Base-by-base conservation (phyloP, 2,113 vertebrate species). In the Cyphomyrus discorhynchus region DNA sequence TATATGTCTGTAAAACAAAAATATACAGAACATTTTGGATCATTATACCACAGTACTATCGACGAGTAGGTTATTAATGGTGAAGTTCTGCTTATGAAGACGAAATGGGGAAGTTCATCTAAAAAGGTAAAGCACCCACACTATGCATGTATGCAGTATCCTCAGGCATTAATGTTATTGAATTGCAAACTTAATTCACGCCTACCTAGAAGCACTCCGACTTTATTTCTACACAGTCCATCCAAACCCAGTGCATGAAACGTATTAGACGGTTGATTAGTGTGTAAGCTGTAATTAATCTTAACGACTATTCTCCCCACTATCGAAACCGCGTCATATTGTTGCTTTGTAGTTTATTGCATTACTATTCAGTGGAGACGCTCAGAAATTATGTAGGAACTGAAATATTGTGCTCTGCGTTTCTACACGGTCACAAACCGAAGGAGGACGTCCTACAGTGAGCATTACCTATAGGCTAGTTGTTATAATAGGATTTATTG, bases 391-490 rank as follows among this genome's bases (percentile, higher is more conserved):
- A 45, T 49, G 35, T 24, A 52, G 88, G 88, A 89, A 89, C 88
- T 31, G 27, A 88, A 88, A 52, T 74, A 2, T 0, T 35, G 27
- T 19, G 70, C 4, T 19, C 15, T 15, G 45, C 15, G 88, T 93
- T 92, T 93, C 90, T 86, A 89, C 39, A 77, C 92, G 91, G 90
- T 91, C 53, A 31, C 3, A 80, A 62, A 39, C 10, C 47, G 17
- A 42, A n/a, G 1, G 66, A 11, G 10, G 56, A 91, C 49, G 89
- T 10, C 56, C 7, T 80, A 47, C 11, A 77, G 74, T 35, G 35
- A 39, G 74, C 74, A 13, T 80, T 42, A 88, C 10, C 15, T 9
- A 83, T 24, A 24, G 5, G 7, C 56, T 47, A 24, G 39, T 47
- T 42, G 17, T 9, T 83, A 21, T 39, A 46, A 83, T 46, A 19